Evolutionary conservation across 1,140 invertebrate genomes (phyloP).

Genomic region (Dendrolimus kikuchii): DNA sequence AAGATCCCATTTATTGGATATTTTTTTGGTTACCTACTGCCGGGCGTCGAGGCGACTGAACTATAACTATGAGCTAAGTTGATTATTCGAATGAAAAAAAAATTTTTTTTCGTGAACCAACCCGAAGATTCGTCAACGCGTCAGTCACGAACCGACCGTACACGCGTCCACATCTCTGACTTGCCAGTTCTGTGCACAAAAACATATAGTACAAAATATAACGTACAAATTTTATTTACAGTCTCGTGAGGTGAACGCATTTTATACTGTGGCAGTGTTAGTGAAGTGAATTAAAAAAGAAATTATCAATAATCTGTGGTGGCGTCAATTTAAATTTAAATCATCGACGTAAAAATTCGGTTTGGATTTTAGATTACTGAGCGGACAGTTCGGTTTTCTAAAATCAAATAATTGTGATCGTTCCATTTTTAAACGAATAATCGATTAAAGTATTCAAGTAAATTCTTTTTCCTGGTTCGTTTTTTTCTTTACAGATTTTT

Average conservation of each 20-base stretch:
- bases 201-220: constrained; percentile 66
- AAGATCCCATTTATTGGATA: constrained; percentile 25
- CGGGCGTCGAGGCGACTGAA: constrained; percentile 46
- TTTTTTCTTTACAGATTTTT: constrained; percentile 63
- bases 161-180: constrained; percentile 48
- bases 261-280: constrained; percentile 48
- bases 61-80: constrained; percentile 63
- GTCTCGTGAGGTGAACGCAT: constrained; percentile 54
- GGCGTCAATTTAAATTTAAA: constrained; percentile 28
- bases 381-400: constrained; percentile 40
- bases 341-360: constrained; percentile 30
- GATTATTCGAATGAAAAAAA: constrained; percentile 68
- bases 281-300: constrained; percentile 28
- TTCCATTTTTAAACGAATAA: constrained; percentile 16
- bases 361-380: constrained; percentile 53
- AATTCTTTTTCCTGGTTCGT: constrained; percentile 51
- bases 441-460: constrained; percentile 18
- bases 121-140: constrained; percentile 61
- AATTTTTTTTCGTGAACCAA: constrained; percentile 64
- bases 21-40: constrained; percentile 20
- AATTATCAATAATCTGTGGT: constrained; percentile 21
- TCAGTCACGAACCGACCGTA: constrained; percentile 57
- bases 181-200: constrained; percentile 39
- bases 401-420: constrained; percentile 23
- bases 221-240: constrained; percentile 63